Evolutionary conservation across 1,140 invertebrate genomes (phyloP).

Genomic region (Papilio xuthus): DNA sequence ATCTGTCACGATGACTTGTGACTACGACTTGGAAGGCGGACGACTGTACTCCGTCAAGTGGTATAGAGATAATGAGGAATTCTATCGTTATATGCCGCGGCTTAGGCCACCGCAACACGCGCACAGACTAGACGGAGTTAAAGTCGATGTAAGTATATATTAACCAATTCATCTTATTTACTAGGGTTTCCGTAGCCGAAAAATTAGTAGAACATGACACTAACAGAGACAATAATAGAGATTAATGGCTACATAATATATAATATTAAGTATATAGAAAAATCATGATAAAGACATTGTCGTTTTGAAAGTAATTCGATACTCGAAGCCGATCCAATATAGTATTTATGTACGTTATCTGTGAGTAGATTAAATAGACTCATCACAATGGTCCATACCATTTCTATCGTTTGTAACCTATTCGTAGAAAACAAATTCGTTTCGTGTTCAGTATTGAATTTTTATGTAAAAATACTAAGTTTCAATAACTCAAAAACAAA

Average conservation of each 20-base stretch:
- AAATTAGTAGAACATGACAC: no score
- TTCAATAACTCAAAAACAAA: not conserved
- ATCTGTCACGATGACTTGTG: slow-evolving; percentile 71
- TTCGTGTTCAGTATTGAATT: not conserved
- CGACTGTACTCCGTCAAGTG: slow-evolving; percentile 90
- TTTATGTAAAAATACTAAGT: not conserved
- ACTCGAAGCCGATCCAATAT: no score
- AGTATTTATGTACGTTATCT: no score
- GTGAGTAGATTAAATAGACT: no score
- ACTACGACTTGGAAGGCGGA: slow-evolving; percentile 81
- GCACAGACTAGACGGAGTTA: slow-evolving; percentile 69
- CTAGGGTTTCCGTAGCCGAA: no score
- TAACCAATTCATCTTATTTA: not conserved
- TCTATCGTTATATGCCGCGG: slow-evolving; percentile 89
- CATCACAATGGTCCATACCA: no score
- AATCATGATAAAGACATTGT: no score
- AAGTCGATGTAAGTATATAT: slow-evolving; percentile 66
- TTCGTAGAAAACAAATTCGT: not conserved
- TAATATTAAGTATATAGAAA: no score
- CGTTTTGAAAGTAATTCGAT: no score
- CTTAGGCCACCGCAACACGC: slow-evolving; percentile 70
- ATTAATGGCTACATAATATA: no score
- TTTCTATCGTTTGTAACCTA: no score
- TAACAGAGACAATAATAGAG: no score
- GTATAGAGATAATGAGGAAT: slow-evolving; percentile 90